Conservation (phyloP, 2,888 invertebrate genomes). For the Noctua janthina region DNA sequence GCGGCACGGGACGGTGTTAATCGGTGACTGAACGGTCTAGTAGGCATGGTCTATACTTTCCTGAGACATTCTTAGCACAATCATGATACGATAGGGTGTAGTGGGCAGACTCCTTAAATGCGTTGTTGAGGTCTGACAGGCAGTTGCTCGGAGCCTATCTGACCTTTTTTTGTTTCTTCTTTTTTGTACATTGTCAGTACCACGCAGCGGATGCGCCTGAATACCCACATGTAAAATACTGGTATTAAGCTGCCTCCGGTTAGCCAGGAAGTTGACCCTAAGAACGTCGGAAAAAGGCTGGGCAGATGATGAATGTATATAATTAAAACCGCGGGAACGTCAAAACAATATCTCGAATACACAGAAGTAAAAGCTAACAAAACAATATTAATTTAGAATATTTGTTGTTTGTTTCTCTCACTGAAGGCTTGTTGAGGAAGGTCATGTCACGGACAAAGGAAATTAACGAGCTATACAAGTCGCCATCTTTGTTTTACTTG, state of each 20-base stretch:
- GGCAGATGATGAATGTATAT: not conserved
- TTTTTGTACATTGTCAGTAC: too few species aligned
- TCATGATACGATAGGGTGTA: too few species aligned
- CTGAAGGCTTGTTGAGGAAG: slow-evolving; percentile 44
- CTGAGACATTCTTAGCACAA: too few species aligned
- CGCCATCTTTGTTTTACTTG: slow-evolving; percentile 23
- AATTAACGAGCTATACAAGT: slow-evolving; percentile 21
- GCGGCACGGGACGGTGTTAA: too few species aligned
- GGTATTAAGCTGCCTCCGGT: not conserved
- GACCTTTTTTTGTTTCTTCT: not conserved
- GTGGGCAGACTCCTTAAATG: too few species aligned
- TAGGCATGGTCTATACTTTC: too few species aligned
- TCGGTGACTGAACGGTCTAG: too few species aligned
- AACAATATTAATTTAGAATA: slow-evolving; percentile 18
- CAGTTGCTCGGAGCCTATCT: too few species aligned
- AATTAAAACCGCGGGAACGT: not conserved
- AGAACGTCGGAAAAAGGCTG: not conserved
- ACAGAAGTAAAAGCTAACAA: slow-evolving; percentile 38
- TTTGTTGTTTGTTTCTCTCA: slow-evolving; percentile 51
- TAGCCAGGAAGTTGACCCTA: not conserved
- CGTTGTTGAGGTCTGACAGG: too few species aligned
- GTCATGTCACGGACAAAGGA: slow-evolving; percentile 42
- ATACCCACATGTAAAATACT: not conserved
- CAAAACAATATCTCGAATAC: slow-evolving; percentile 25
- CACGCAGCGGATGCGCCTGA: too few species aligned